These are phyloP conservation scores for Fistularia tabacaria DNA, from an alignment of 2,797 vertebrate species.

Conservation along the genomic window DNA sequence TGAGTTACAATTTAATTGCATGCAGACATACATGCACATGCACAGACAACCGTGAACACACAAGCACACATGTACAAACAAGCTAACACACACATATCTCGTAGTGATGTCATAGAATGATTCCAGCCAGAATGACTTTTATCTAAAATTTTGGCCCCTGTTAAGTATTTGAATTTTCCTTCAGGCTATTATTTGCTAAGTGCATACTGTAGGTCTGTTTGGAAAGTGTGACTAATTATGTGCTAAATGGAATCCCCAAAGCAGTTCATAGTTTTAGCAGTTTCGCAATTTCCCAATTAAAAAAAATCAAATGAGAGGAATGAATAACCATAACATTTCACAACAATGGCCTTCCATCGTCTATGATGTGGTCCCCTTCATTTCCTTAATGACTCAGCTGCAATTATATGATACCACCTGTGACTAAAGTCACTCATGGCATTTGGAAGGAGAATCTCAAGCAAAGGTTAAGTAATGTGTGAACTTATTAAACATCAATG, in stretches of 20 bases:
- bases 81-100: too few species aligned
- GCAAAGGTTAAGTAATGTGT: conserved; percentile 33
- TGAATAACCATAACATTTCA: conserved; percentile 18
- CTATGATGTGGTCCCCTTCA: not conserved
- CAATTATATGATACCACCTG: conserved; percentile 4
- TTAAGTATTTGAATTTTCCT: conserved; percentile 7
- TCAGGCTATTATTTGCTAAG: conserved; percentile 50
- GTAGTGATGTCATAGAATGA: too few species aligned
- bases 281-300: conserved; percentile 30
- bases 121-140: too few species aligned
- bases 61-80: too few species aligned
- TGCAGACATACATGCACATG: too few species aligned
- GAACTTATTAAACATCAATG: conserved; percentile 22
- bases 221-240: conserved; percentile 44
- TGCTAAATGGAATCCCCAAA: conserved; percentile 29
- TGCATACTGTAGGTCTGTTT: conserved; percentile 25
- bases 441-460: conserved; percentile 29
- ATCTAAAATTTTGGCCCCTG: too few species aligned
- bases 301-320: conserved; percentile 29
- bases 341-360: not conserved
- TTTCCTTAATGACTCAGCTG: conserved; percentile 13
- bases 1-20: too few species aligned
- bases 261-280: conserved; percentile 25
- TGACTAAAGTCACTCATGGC: conserved; percentile 21
- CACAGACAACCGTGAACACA: too few species aligned